These are phyloP conservation scores for Cabera pusaria DNA, from an alignment of 2,888 invertebrate genomes.

Conservation along the genomic window DNA sequence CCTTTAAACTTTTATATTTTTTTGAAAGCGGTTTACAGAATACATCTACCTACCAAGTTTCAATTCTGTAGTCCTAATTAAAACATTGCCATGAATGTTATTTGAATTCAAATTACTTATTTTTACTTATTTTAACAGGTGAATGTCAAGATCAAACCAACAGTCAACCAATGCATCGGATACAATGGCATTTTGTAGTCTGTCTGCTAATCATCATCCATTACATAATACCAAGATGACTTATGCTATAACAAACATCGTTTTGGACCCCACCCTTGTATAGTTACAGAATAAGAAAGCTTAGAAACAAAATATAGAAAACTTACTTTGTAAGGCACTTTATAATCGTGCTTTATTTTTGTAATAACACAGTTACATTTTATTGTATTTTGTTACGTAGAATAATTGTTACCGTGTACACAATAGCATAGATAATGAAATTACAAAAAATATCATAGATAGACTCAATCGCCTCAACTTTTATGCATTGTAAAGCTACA, in stretches of 20 bases:
- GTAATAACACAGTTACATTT: constrained; percentile 36
- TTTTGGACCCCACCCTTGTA: constrained; percentile 49
- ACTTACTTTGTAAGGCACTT: constrained; percentile 38
- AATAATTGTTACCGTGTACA: constrained; percentile 16
- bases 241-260: constrained; percentile 38
- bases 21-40: no score
- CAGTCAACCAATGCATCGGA: constrained; percentile 51
- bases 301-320: constrained; percentile 36
- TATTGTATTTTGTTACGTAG: constrained; percentile 29
- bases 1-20: no score
- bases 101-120: no score
- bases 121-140: constrained; percentile 70
- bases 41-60: no score
- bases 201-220: constrained; percentile 47
- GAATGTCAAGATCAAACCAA: constrained; percentile 83
- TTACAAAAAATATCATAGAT: constrained; percentile 36
- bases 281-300: constrained; percentile 42
- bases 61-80: no score
- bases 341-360: constrained; percentile 42
- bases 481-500: constrained; percentile 8
- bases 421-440: constrained; percentile 32
- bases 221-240: constrained; percentile 74
- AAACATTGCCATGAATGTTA: no score
- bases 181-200: constrained; percentile 47
- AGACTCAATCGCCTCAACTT: constrained; percentile 38